These are phyloP conservation scores for Haliclystus octoradiatus DNA, from an alignment of 30 jellyfish, hydroid and myxozoan genomes.

Conservation along the genomic window DNA sequence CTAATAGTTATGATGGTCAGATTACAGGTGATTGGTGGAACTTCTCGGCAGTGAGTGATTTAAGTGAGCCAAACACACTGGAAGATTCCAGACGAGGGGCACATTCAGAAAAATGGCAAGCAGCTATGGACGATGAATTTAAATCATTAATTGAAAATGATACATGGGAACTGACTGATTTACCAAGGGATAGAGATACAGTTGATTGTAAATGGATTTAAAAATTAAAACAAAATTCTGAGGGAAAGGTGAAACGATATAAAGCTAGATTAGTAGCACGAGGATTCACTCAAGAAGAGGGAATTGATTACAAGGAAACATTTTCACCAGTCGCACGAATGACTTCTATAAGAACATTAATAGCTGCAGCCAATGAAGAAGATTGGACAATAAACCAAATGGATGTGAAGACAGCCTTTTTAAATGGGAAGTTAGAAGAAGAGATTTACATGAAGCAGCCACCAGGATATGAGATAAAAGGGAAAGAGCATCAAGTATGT, in stretches of 20 bases:
- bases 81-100: conserved; percentile 12
- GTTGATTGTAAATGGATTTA: conserved; percentile 29
- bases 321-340: conserved; percentile 36
- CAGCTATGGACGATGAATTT: conserved; percentile 28
- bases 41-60: neutral
- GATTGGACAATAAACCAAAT: conserved; percentile 33
- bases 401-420: no score
- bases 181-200: conserved; percentile 18
- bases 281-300: no score
- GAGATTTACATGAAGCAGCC: conserved; percentile 47
- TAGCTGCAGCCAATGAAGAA: conserved; percentile 20
- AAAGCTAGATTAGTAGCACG: conserved; percentile 43
- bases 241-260: conserved; percentile 21
- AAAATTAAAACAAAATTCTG: conserved; percentile 13
- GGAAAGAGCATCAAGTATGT: conserved; percentile 32
- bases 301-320: conserved; percentile 30
- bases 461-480: conserved; percentile 23
- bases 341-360: conserved; percentile 23
- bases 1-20: no score
- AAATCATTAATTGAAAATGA: conserved; percentile 11
- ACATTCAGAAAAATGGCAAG: conserved; percentile 24
- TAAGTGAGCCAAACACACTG: conserved; percentile 10
- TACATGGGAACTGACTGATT: conserved; percentile 31
- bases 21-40: conserved; percentile 9
- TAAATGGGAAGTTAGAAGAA: no score